Evolutionary conservation across 2,113 vertebrate species (phyloP), one percentile per base, ranked within the genome.

Genomic region (Meleagris gallopavo): DNA sequence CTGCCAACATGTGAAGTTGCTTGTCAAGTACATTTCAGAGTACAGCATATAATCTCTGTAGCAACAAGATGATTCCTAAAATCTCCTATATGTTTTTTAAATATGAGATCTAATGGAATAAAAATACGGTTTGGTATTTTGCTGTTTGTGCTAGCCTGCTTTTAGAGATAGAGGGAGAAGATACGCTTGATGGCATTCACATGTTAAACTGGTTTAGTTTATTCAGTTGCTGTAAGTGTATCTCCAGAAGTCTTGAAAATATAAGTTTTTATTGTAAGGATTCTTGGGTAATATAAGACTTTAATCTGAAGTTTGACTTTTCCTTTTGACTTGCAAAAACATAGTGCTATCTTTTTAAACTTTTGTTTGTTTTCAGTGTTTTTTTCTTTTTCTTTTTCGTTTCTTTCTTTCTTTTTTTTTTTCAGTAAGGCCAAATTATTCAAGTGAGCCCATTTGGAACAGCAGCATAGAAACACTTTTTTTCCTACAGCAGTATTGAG

Each of bases 311-410:
- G 11, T 74, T 86, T 58, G 79, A 62, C 15, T 73, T 66, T 25
- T 91, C 55, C 76, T 80, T 30, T 32, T 91, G 72, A 61, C 57
- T 89, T 64, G 54, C 38, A 90, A 83, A 84, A 60, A 11, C 32
- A 30, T 30, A 30, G 52, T 54, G 15, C 52, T 30, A 29, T 10
- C 52, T 54, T 30, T 52, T 27, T 14, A 52, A 25, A 25, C 14
- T 50, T 30, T 30, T 29, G 14, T 54, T 29, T 54, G 27, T 54
- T 54, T 54, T 17, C 52, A 30, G 27, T 29, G 27, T 15, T 50
- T 50, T 52, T 50, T 50, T 52, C 2, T n/a, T 30, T 17, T 18
- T 41, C 12, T 43, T 7, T 16, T 16, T 20, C 11, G 12, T 24
- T 48, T 22, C 6, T 48, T 46, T 5, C 46, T n/a, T 10, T n/a